Conservation (phyloP, 2,888 invertebrate genomes). For the Euphydryas editha region DNA sequence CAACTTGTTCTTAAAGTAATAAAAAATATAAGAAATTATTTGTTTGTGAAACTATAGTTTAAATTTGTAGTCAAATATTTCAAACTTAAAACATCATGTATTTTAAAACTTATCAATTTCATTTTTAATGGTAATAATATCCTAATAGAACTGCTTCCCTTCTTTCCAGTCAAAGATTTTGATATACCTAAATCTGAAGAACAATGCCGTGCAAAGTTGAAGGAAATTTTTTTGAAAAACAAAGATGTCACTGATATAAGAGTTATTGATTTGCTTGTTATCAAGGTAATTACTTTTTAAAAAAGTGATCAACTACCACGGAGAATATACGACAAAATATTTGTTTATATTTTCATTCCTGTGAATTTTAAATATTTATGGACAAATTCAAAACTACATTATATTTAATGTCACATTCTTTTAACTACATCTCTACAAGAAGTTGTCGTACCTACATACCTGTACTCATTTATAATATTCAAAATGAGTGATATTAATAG, state of each 20-base stretch:
- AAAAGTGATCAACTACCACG: no score
- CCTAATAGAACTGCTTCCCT: background rate
- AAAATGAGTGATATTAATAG: background rate
- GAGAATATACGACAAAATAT: no score
- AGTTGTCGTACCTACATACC: background rate
- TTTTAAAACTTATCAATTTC: background rate
- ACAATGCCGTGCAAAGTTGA: constrained; percentile 88
- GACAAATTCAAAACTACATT: no score
- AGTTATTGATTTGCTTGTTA: constrained; percentile 94
- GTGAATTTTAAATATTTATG: no score
- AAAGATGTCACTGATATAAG: constrained; percentile 92
- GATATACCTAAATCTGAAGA: constrained; percentile 90
- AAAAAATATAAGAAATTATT: no score
- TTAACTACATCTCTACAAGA: no score
- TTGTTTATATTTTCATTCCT: no score
- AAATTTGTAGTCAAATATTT: no score
- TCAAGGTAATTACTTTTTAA: constrained; percentile 88
- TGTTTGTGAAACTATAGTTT: no score
- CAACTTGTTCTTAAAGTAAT: no score
- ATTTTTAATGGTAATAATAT: no score
- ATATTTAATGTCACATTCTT: no score
- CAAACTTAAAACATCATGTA: background rate
- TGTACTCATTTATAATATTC: background rate
- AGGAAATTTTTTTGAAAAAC: constrained; percentile 91
- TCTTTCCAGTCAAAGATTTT: constrained; percentile 89